Percentiles rank a stretch among this genome's conserved stretches.
These are phyloP conservation scores for Rhinogobio ventralis DNA, from an alignment of 2,797 vertebrate species.

Conservation along the genomic window DNA sequence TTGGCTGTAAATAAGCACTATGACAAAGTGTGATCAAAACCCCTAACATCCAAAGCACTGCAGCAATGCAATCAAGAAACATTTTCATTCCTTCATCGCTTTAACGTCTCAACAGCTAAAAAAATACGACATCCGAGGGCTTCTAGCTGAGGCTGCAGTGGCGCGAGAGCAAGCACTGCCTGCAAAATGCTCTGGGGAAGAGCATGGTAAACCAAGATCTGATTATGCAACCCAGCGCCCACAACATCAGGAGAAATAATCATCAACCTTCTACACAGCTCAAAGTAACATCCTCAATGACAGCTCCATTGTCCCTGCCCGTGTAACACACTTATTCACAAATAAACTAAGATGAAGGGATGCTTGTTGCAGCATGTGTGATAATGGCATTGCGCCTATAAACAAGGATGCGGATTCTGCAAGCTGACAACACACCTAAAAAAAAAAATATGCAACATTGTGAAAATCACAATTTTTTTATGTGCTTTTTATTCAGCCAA, in stretches of 20 bases:
- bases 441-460: not conserved
- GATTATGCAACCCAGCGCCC: constrained; percentile 44
- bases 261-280: constrained; percentile 33
- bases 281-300: constrained; percentile 23
- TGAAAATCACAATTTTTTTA: not conserved
- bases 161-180: constrained; percentile 1
- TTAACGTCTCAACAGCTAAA: constrained; percentile 9
- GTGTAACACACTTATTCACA: constrained; percentile 39
- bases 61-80: not conserved
- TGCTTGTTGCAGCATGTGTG: not conserved
- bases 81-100: not conserved
- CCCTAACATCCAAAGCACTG: not conserved
- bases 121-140: constrained; percentile 25
- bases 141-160: constrained; percentile 37
- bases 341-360: constrained; percentile 23
- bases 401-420: not conserved
- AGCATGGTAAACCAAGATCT: constrained; percentile 37
- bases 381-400: not conserved
- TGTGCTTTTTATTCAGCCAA: not conserved
- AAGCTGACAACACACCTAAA: not conserved
- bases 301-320: constrained; percentile 14
- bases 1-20: not conserved
- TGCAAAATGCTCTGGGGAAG: constrained; percentile 42
- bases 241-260: constrained; percentile 45
- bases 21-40: constrained; percentile 10